Evolutionary conservation across 2,888 invertebrate genomes (phyloP), one percentile per base, ranked within the genome.

Genomic region (Tenthredo notha): DNA sequence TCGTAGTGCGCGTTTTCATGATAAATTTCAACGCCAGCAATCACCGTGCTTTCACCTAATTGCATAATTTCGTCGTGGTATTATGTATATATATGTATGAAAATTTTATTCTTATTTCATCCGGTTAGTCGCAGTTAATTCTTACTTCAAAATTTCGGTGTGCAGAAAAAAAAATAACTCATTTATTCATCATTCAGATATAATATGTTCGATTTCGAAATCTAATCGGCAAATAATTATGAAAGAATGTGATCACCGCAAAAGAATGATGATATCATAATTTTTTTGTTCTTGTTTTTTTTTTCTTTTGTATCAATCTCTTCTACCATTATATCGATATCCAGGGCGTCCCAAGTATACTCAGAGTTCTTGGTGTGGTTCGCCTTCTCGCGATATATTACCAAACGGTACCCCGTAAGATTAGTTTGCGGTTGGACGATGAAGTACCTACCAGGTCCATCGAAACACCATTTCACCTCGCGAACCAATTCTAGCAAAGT

Each of bases 301-400:
- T 47, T 15, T 47, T 47, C n/a, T 29, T n/a, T 18, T 84, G 87
- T 88, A 90, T 90, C 90, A 90, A 90, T 90, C 89, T 89, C 89
- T 89, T 88, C 87, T 88, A 86, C 87, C 88, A 87, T 89, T 90
- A 90, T 90, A 90, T 90, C 90, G 6, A 90, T 89, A 88, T 86
- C 87, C 88, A 89, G 89, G 87, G 88, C 25, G n/a, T 6, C 12
- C 21, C 86, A 86, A 88, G 88, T 87, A 89, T 89, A 47, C 90
- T 89, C 88, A 87, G 88, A 85, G 61, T 61, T 80, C 61, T 61
- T 25, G 61, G 80, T 40, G n/a, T 18, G 82, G 82, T 33, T 29
- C 78, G 78, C 77, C 47, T 84, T 37, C 77, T 58, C 29, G 47
- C 84, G 84, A 80, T 84, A 78, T 86, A 85, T 87, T 87, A 87